These are phyloP conservation scores for Pogonocichla stellata DNA, from an alignment of 2,113 vertebrate genomes.

Conservation along the genomic window DNA sequence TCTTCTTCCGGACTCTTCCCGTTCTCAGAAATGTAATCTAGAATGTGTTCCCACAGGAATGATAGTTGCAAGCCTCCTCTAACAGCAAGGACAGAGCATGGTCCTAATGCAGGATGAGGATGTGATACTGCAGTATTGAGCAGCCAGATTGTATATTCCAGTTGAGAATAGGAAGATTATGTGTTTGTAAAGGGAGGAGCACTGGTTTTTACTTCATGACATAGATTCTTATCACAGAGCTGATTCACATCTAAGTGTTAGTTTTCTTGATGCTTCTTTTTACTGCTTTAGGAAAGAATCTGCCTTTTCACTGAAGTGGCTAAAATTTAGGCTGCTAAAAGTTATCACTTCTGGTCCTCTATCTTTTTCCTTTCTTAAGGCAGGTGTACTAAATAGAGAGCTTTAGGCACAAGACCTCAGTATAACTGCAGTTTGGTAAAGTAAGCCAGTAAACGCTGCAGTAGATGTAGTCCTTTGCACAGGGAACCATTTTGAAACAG, in stretches of 20 bases:
- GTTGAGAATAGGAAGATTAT: background rate
- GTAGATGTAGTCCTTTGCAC: background rate
- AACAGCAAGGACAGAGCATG: background rate
- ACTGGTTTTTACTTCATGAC: background rate
- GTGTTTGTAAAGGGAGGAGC: background rate
- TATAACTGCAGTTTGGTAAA: background rate
- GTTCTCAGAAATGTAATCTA: slow-evolving; percentile 59
- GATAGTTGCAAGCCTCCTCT: background rate
- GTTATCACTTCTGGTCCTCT: rapidly evolving
- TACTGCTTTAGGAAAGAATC: background rate
- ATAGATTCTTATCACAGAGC: background rate
- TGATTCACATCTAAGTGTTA: background rate
- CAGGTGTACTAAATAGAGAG: background rate
- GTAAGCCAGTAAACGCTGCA: background rate
- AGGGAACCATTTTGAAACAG: background rate
- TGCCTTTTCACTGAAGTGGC: background rate
- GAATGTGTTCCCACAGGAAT: slow-evolving; percentile 24
- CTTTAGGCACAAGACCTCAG: background rate
- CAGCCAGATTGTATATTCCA: background rate
- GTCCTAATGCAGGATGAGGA: background rate
- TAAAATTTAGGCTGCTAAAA: background rate
- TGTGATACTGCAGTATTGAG: background rate
- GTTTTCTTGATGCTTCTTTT: background rate
- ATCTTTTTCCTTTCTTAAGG: background rate
- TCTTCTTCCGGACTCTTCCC: slow-evolving; percentile 45